Conservation (phyloP, 2,888 invertebrate species). For the Eupithecia pulchellata region DNA sequence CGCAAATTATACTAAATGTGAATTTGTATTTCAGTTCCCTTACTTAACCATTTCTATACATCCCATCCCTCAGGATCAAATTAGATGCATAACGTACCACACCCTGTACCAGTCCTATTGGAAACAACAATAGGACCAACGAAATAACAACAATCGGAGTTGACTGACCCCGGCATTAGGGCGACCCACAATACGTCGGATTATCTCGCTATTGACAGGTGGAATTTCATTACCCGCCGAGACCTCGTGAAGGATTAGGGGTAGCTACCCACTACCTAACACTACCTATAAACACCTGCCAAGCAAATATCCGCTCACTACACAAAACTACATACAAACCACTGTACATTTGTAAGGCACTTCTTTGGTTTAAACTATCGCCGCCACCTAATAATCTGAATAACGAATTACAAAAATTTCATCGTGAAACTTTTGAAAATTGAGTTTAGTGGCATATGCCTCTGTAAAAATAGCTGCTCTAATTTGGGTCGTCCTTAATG, state of each 20-base stretch:
- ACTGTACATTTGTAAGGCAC: too few relatives aligned
- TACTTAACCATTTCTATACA: neutral
- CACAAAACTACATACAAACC: neutral
- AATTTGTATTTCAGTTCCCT: neutral
- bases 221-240: slow-evolving; percentile 45
- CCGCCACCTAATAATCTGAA: too few relatives aligned
- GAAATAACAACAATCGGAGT: slow-evolving; percentile 40
- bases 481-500: too few relatives aligned
- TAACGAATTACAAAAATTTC: too few relatives aligned
- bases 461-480: too few relatives aligned
- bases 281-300: neutral
- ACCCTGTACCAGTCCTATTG: slow-evolving; percentile 4
- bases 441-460: too few relatives aligned
- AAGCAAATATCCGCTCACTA: neutral
- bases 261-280: neutral
- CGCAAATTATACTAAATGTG: neutral
- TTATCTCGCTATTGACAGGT: slow-evolving; percentile 48
- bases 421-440: too few relatives aligned
- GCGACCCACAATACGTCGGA: slow-evolving; percentile 32
- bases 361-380: too few relatives aligned
- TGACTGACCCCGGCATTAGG: slow-evolving; percentile 42
- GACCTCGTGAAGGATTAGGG: slow-evolving; percentile 11
- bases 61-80: neutral
- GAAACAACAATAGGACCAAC: slow-evolving; percentile 23
- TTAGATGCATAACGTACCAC: slow-evolving; percentile 6